phyloP scores from a whole-genome alignment of 2,113 vertebrate genomes.

The Equus quagga region DNA sequence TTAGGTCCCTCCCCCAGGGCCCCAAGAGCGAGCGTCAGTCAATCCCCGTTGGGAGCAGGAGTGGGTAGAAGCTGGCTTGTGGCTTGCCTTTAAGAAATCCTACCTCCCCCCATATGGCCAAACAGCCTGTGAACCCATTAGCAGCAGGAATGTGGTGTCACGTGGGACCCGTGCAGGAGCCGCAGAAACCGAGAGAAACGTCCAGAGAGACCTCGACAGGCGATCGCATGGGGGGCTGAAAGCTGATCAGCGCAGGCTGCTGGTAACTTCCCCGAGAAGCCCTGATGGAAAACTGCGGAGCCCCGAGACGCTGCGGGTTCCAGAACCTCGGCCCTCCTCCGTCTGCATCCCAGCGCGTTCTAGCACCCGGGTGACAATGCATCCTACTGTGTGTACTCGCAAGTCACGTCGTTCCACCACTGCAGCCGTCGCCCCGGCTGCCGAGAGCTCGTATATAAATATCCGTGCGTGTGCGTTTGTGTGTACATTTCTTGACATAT shows the following conservation, averaged over 20 bases:
- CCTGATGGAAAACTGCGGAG: neutral
- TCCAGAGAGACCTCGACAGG: neutral
- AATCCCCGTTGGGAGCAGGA: fast-evolving
- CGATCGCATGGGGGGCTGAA: fast-evolving
- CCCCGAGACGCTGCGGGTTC: neutral
- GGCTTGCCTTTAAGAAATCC: neutral
- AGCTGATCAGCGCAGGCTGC: neutral
- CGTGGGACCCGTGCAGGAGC: neutral
- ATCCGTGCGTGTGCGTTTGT: slow-evolving; percentile 54
- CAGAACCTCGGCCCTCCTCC: neutral
- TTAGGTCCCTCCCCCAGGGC: fast-evolving
- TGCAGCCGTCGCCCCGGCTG: neutral
- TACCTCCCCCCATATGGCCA: slow-evolving; percentile 7
- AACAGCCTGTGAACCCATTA: slow-evolving; percentile 21
- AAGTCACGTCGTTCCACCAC: neutral
- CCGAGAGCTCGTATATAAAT: slow-evolving; percentile 25
- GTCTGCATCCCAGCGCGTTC: fast-evolving
- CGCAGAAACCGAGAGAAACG: fast-evolving
- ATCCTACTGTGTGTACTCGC: fast-evolving
- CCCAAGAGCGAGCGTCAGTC: neutral
- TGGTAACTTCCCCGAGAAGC: neutral
- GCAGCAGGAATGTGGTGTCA: neutral
- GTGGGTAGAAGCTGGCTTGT: neutral
- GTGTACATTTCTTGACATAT: slow-evolving; percentile 74
- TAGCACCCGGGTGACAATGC: neutral